These are phyloP conservation scores for Albula glossodonta DNA, from an alignment of 2,113 vertebrate genomes.

Conservation along the genomic window DNA sequence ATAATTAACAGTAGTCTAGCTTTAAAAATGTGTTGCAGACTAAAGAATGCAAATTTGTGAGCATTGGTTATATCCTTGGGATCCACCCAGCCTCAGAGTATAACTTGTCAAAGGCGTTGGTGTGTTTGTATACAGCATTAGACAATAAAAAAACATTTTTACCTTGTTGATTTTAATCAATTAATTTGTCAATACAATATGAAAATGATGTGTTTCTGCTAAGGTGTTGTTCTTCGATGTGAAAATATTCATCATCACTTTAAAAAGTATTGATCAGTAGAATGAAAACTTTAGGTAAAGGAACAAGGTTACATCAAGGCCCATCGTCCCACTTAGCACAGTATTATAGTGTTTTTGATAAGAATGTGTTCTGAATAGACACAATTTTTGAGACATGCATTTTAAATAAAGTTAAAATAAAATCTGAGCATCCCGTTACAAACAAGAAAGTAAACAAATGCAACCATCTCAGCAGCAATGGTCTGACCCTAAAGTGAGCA, in stretches of 20 bases:
- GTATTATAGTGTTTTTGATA: conserved; percentile 38
- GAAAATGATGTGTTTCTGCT: conserved; percentile 54
- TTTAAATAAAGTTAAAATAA: conserved; percentile 52
- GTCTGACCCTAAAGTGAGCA: conserved; percentile 45
- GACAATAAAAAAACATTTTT: conserved; percentile 35
- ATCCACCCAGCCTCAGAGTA: too few species aligned
- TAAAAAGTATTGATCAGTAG: not conserved
- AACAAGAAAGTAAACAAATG: conserved; percentile 59
- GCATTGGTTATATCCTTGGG: too few species aligned
- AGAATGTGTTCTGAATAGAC: conserved; percentile 26
- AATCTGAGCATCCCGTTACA: conserved; percentile 47
- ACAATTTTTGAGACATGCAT: conserved; percentile 25
- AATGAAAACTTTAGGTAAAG: conserved; percentile 40
- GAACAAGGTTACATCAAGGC: conserved; percentile 59
- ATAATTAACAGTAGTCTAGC: too few species aligned
- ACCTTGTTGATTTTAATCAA: conserved; percentile 48
- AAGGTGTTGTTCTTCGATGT: conserved; percentile 50
- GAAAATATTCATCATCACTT: conserved; percentile 27
- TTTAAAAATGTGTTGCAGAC: too few species aligned
- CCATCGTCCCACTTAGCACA: conserved; percentile 60
- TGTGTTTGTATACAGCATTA: not conserved
- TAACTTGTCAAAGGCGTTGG: not conserved
- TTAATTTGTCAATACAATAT: conserved; percentile 56
- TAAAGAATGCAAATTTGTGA: too few species aligned
- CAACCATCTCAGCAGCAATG: conserved; percentile 49